Base-by-base conservation (phyloP, 2,797 vertebrate species). In the Acestrorhynchus altus region DNA sequence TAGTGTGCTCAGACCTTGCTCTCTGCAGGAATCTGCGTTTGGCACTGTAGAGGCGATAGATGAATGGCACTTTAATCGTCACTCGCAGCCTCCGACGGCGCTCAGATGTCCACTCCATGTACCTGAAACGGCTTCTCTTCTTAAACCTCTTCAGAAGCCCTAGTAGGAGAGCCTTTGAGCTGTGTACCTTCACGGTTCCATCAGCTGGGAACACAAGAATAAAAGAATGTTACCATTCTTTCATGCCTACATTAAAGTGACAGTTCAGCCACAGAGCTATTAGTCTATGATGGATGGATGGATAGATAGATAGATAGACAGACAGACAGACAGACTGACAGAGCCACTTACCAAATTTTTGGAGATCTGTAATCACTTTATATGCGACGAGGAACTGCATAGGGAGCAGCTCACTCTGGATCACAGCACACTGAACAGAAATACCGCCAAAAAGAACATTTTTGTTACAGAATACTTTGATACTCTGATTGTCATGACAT, bases 321-420 rank as follows among this genome's bases (percentile, higher is more conserved):
- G n/a, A n/a, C n/a, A n/a, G n/a, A n/a, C n/a, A n/a, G n/a, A n/a
- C n/a, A n/a, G n/a, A n/a, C n/a, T n/a, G 6, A 2, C 24, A 44
- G 13, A 16, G 15, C 11, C 3, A 72, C 89, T 91, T 81, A 94
- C 94, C 88, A 8, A 85, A 56, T 69, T 4, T 12, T 4, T 86
- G 86, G 26, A 97, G 89, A 78, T 91, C 83, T 88, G 91, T 78
- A 71, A 97, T 88, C 81, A 94, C 92, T 90, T 96, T 96, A 70
- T 95, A 94, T 16, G 96, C 96, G 24, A 95, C 88, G 6, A 97
- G 94, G 87, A 97, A 97, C 13, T 95, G 92, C 82, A 96, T 95
- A 13, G 96, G 96, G 76, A 97, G 95, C 87, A 96, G 95, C 10
- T 93, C 92, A 85, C 96, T 97, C 85, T 90, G 90, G 64, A 95